Base-by-base conservation (phyloP, 2,113 vertebrate genomes). In the Taurulus bubalis region DNA sequence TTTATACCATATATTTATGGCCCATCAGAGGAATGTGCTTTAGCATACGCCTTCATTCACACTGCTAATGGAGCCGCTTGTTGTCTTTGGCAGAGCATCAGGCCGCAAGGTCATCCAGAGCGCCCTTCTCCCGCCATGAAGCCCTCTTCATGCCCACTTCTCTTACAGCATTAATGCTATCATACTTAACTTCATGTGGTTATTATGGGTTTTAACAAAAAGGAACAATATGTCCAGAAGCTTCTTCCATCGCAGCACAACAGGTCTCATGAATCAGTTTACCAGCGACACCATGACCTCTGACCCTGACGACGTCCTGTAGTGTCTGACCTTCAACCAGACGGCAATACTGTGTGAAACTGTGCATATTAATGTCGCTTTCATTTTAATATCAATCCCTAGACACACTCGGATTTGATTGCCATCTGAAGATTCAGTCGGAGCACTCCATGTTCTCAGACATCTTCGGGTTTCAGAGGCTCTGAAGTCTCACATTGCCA, bases 41-140 rank as follows among this genome's bases (percentile, higher is more conserved):
- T 79, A 85, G 63, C 85, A 80, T 83, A 85, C 59, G 79, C 56
- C 74, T 70, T 68, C 64, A 60, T 53, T 89, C 64, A 77, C 47
- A 82, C n/a, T 76, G 81, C 74, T 86, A 91, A 90, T 86, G 87
- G 84, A 80, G 71, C 64, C 2, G 40, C 85, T 89, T 88, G 85
- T 86, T 91, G 84, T 77, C 84, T 87, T 68, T 88, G 86, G 85
- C 87, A 82, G 45, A 60, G 11, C 22, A 79, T 77, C 79, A 80
- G 83, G 77, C 74, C 6, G 18, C 77, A 85, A 82, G 77, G 88
- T 90, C 86, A 86, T 45, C 14, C 40, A 67, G 80, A 55, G 22
- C 22, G 49, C 40, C 14, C 40, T 53, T 55, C 11, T 30, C 63
- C 67, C 24, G 24, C 26, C 58, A 82, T 82, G 81, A 89, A 87